phyloP scores from a whole-genome alignment of 2,797 vertebrate genomes.

The Sebastiscus tertius region DNA sequence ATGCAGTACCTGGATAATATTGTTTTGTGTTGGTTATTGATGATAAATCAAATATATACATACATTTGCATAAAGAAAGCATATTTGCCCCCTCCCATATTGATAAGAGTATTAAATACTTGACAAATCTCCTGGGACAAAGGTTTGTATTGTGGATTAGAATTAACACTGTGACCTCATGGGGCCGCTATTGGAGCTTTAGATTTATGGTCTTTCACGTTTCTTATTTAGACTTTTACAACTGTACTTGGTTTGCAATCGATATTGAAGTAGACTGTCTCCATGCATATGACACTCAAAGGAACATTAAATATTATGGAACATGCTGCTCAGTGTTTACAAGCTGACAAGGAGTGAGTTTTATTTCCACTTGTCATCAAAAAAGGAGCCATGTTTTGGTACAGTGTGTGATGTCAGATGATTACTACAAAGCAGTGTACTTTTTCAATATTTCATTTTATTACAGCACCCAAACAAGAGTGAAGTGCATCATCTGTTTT shows the following conservation, averaged over 20 bases:
- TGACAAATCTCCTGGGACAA: neutral
- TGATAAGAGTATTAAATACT: too few species aligned
- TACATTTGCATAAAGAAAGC: too few species aligned
- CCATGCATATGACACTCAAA: neutral
- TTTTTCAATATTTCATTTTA: slow-evolving; percentile 20
- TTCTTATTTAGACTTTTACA: slow-evolving; percentile 3
- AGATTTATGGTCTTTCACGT: neutral
- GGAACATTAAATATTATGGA: slow-evolving; percentile 68
- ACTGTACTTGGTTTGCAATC: neutral
- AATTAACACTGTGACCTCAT: neutral
- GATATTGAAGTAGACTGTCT: neutral
- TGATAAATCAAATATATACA: too few species aligned
- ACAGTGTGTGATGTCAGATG: slow-evolving; percentile 48
- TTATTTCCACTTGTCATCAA: slow-evolving; percentile 10
- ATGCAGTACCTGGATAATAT: too few species aligned
- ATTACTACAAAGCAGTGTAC: slow-evolving; percentile 18
- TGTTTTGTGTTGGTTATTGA: too few species aligned
- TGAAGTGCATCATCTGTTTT: neutral
- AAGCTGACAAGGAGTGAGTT: slow-evolving; percentile 23
- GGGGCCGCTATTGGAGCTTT: neutral
- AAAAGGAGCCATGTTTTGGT: slow-evolving; percentile 32
- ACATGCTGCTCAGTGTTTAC: slow-evolving; percentile 69
- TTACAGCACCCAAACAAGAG: slow-evolving; percentile 48
- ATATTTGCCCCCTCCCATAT: too few species aligned
- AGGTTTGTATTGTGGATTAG: neutral